Evolutionary conservation across 2,888 invertebrate genomes (phyloP), one percentile per base, ranked within the genome.

Genomic region (Lasioglossum vierecki): DNA sequence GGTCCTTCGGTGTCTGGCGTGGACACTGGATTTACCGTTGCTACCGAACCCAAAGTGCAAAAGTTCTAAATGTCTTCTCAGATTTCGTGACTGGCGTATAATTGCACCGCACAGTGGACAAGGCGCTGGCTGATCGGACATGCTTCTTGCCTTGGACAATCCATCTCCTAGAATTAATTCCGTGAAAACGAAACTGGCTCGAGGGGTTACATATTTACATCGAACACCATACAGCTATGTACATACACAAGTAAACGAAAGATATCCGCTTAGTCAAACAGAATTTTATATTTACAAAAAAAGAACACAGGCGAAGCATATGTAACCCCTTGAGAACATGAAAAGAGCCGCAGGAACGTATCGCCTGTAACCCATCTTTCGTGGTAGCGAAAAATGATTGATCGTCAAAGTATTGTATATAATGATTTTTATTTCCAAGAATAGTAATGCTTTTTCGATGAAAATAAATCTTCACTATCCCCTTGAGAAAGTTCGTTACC

Each of bases 51-150:
- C 94, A 85, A 94, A 94, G 87, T 94, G 94, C 44, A 94, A 88
- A 5, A 94, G 91, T 82, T 94, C 96, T 91, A 96, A 95, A 93
- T 96, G 96, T 84, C 96, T 95, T 77, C 96, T 94, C 86, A 96
- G 94, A 90, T 96, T 96, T 89, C 96, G 94, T 18, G 96, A 96
- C 91, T 96, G 96, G 79, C 96, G 95, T 68, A 96, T 95, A 85
- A 96, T 95, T 79, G 96, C 96, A 88, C 96, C 96, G 89, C 96
- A 96, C 85, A 96, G 95, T 66, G 96, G 96, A 93, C 96, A 96
- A 49, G 96, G 95, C 46, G 96, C 96, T 74, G 96, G 96, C 92
- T 96, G 96, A 94, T 96, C 96, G 26, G 96, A 96, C 92, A 96
- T 96, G 73, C 96, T 96, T 89, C 96, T 95, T 84, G 95, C 95